phyloP scores from a whole-genome alignment of 2,113 vertebrate species.

The Recurvirostra avosetta region DNA sequence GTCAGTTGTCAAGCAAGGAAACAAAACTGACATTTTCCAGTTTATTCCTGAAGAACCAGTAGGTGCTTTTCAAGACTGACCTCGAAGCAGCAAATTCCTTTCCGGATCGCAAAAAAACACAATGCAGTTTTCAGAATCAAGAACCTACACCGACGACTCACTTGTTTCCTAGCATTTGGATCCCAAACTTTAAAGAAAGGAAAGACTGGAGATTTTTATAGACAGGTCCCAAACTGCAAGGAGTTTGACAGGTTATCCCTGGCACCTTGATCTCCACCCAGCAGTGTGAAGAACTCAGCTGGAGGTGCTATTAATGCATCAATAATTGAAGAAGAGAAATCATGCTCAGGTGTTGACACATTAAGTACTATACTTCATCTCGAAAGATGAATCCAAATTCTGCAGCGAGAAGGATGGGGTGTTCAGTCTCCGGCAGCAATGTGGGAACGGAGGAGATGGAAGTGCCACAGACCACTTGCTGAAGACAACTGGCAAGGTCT shows the following conservation, averaged over 20 bases:
- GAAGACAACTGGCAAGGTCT: not conserved
- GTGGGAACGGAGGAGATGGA: not conserved
- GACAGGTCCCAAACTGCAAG: not conserved
- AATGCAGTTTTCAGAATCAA: not conserved
- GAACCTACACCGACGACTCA: not conserved
- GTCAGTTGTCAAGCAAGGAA: not conserved
- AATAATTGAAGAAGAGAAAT: not conserved
- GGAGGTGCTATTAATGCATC: not conserved
- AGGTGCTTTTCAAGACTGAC: not conserved
- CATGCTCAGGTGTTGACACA: not conserved
- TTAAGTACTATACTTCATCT: not conserved
- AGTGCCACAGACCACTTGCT: not conserved
- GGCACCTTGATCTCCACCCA: not conserved
- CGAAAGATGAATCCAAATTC: not conserved
- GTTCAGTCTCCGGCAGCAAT: not conserved
- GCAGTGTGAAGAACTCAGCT: not conserved
- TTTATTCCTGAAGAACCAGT: not conserved
- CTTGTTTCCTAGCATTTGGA: not conserved
- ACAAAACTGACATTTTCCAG: not conserved
- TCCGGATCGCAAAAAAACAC: not conserved
- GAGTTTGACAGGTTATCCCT: not conserved
- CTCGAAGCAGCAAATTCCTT: not conserved
- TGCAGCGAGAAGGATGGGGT: not conserved
- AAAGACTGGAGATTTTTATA: not conserved
- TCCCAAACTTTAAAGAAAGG: not conserved